phyloP scores from a whole-genome alignment of 2,888 invertebrate genomes.

The Camptogramma bilineatum region DNA sequence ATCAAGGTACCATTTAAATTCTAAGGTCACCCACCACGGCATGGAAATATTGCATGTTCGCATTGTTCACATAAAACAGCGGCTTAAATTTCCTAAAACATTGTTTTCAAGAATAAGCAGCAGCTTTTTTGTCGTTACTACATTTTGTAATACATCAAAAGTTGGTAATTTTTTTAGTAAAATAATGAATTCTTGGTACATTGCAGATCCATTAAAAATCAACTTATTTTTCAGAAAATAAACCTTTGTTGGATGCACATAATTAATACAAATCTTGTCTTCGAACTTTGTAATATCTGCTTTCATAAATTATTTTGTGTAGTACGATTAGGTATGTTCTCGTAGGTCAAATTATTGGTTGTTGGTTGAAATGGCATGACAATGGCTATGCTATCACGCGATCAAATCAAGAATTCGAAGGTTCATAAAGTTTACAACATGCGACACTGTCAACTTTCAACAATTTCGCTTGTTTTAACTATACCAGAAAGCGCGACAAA shows the following conservation, averaged over 20 bases:
- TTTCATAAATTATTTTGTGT: too few relatives aligned
- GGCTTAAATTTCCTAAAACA: slow-evolving; percentile 4
- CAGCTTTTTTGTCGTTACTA: not conserved
- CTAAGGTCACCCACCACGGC: slow-evolving; percentile 60
- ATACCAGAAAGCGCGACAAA: slow-evolving; percentile 12
- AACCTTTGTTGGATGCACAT: too few relatives aligned
- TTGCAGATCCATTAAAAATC: too few relatives aligned
- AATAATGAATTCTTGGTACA: not conserved
- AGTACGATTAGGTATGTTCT: too few relatives aligned
- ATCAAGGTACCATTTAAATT: slow-evolving; percentile 61
- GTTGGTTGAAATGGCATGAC: slow-evolving; percentile 14
- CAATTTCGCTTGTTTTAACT: slow-evolving; percentile 6
- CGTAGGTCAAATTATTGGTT: too few relatives aligned
- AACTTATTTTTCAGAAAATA: too few relatives aligned
- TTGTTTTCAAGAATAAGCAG: slow-evolving; percentile 6
- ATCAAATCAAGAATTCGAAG: slow-evolving; percentile 18
- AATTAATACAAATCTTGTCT: too few relatives aligned
- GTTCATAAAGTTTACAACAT: slow-evolving; percentile 19
- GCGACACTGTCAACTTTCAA: slow-evolving; percentile 19
- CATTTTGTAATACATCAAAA: not conserved
- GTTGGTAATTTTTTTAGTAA: not conserved
- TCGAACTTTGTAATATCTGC: too few relatives aligned
- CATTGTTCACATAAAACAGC: slow-evolving; percentile 40
- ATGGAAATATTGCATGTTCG: slow-evolving; percentile 53
- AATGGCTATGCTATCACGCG: slow-evolving; percentile 23